These are phyloP conservation scores for Geopemphigus sp. DNA, from an alignment of 1,140 invertebrate species.

Conservation along the genomic window DNA sequence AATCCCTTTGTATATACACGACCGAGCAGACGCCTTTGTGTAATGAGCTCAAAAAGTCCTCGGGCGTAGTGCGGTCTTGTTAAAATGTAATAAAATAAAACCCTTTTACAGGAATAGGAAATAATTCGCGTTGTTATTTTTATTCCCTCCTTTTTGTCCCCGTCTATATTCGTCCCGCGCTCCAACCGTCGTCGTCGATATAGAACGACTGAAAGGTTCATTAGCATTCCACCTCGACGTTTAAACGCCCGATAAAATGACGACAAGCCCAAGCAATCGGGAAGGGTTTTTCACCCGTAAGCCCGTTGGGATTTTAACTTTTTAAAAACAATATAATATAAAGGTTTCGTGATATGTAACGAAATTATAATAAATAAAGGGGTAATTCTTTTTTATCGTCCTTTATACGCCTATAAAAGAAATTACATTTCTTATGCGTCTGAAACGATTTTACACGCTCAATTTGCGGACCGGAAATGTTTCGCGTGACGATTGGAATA, in stretches of 20 bases:
- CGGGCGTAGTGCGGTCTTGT: slow-evolving; percentile 43
- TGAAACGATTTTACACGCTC: neutral
- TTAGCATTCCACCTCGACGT: neutral
- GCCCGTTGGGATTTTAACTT: neutral
- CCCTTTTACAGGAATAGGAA: slow-evolving; percentile 38
- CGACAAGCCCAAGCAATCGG: neutral
- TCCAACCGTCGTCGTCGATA: no score
- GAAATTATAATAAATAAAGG: slow-evolving; percentile 26
- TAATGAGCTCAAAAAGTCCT: slow-evolving; percentile 47
- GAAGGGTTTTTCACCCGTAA: neutral
- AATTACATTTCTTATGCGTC: slow-evolving; percentile 1
- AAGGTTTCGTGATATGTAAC: slow-evolving; percentile 4
- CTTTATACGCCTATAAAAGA: neutral
- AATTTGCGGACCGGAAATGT: neutral
- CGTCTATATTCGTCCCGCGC: neutral
- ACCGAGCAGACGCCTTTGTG: slow-evolving; percentile 37
- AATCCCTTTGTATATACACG: slow-evolving; percentile 29
- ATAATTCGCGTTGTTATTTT: slow-evolving; percentile 38
- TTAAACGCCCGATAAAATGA: neutral
- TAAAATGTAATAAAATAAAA: slow-evolving; percentile 48
- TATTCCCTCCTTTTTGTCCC: neutral
- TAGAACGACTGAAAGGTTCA: neutral
- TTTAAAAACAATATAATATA: neutral
- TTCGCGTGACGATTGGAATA: neutral
- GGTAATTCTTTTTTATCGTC: slow-evolving; percentile 27